Evolutionary conservation across 2,888 invertebrate genomes (phyloP), one percentile per base, ranked within the genome.

Genomic region (Caenorhabditis afra): DNA sequence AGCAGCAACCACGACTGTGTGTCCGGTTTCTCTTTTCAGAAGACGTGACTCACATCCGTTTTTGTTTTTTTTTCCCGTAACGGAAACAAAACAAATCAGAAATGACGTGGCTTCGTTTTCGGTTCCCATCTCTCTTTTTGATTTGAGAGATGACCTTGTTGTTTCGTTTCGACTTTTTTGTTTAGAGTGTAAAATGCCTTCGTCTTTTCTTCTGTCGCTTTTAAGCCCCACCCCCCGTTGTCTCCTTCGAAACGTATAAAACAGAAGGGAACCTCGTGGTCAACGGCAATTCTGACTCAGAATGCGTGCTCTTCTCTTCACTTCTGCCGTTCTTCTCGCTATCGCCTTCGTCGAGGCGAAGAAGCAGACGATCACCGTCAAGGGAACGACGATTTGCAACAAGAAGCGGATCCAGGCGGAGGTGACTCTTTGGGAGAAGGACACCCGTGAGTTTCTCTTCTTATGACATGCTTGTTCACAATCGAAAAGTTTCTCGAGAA

Each of bases 311-410:
- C 47, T 73, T 62, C 37, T 78, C 11, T 35, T 66, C 57, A 16
- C 70, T 20, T 71, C 67, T 20, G 55, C 52, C 16, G 35, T 67
- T 23, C 62, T 78, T 8, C 20, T 78, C 53, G 66, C 55, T 16
- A 23, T 66, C 16, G 67, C 64, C n/a, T 50, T 73, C 39, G 68
- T 79, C 14, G 79, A 79, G 22, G 57, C 74, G 5, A 79, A 68
- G 58, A 79, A 79, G 22, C 79, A 79, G 35, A 74, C 67, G 23
- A 68, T 79, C 35, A 79, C 79, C 18, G 79, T 79, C 10, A 79
- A 79, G 64, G 79, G 79, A 59, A 65, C 65, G 5, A 79, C 79
- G 1, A 79, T 79, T 18, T 79, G 79, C 53, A 79, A 79, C 53
- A 79, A 79, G 65, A 79, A 79, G 68, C 50, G 79, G 68, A 68